Conservation (phyloP, 1,140 invertebrate genomes). For the Cydia strobilella region DNA sequence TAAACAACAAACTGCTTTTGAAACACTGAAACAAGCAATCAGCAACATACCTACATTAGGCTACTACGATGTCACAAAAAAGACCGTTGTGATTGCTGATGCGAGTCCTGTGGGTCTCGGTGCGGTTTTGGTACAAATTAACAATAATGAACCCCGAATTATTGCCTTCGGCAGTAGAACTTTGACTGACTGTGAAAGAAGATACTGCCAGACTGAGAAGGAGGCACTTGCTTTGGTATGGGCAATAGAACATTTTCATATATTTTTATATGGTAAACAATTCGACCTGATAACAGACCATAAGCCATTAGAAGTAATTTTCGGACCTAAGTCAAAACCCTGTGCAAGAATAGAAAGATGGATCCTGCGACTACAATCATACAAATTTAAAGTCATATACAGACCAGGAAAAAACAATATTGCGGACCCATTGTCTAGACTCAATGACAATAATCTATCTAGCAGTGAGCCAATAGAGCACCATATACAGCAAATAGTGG, state of each 20-base stretch:
- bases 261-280: conserved; percentile 47
- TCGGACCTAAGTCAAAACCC: conserved; percentile 41
- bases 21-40: conserved; percentile 1
- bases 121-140: conserved; percentile 18
- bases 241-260: conserved; percentile 44
- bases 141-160: neutral
- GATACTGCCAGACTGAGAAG: conserved; percentile 71
- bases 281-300: conserved; percentile 70
- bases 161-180: conserved; percentile 13
- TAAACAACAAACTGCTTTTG: conserved; percentile 5
- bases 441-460: conserved; percentile 31
- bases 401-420: conserved; percentile 62
- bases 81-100: neutral
- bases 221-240: conserved; percentile 51
- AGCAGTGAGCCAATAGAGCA: neutral
- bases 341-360: conserved; percentile 45
- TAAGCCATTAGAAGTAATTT: conserved; percentile 43
- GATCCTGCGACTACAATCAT: conserved; percentile 37
- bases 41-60: conserved; percentile 9
- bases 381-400: conserved; percentile 56
- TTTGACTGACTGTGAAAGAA: conserved; percentile 44
- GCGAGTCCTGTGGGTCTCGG: neutral
- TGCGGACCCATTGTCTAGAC: conserved; percentile 58
- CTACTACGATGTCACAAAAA: neutral
- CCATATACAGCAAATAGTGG: conserved; percentile 1